phyloP scores from a whole-genome alignment of 2,113 vertebrate species.

The Silurus glanis region DNA sequence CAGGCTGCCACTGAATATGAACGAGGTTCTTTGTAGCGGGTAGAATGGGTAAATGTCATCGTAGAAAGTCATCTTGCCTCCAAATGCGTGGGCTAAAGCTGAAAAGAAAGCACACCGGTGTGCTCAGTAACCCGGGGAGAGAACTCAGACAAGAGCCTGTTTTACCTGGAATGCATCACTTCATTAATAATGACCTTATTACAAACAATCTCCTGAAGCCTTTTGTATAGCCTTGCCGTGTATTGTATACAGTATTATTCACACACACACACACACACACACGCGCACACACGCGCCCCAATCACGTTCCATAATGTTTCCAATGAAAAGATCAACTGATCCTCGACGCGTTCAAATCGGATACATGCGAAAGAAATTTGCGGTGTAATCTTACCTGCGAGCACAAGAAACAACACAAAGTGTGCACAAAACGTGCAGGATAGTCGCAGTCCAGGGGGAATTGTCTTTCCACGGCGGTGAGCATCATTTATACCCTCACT shows the following conservation, averaged over 20 bases:
- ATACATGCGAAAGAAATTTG: too few relatives aligned
- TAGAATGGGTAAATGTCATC: constrained; percentile 88
- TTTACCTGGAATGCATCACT: constrained; percentile 8
- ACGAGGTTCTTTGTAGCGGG: constrained; percentile 72
- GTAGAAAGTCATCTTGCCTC: constrained; percentile 84
- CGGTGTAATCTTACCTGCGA: constrained; percentile 38
- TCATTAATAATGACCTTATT: background rate
- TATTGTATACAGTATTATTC: background rate
- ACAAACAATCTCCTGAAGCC: background rate
- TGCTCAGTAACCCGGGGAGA: constrained; percentile 67
- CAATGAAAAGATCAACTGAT: background rate
- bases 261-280: too few relatives aligned
- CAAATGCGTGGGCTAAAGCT: constrained; percentile 55
- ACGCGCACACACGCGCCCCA: too few relatives aligned
- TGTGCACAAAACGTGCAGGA: background rate
- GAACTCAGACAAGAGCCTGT: constrained; percentile 59
- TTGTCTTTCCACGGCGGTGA: background rate
- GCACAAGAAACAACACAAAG: background rate
- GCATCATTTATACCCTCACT: constrained; percentile 66
- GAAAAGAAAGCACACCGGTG: constrained; percentile 63
- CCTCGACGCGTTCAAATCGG: background rate
- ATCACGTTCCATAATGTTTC: too few relatives aligned
- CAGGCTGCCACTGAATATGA: constrained; percentile 70
- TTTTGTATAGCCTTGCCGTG: background rate
- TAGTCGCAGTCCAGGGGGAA: constrained; percentile 35